phyloP scores from a whole-genome alignment of 2,888 invertebrate genomes.

The Phymatocera aterrima region DNA sequence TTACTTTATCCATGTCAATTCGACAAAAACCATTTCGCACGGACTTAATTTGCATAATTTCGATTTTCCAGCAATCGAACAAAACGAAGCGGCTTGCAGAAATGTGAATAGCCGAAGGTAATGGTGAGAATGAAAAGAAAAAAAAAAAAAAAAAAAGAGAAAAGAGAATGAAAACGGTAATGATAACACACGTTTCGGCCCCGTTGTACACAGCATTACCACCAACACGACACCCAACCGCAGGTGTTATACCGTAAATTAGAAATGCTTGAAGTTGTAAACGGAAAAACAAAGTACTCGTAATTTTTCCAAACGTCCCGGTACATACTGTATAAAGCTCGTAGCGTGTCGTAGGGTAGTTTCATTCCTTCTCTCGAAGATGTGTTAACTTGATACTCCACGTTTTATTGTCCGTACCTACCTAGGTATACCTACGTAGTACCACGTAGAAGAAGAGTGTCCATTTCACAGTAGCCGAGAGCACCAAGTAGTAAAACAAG shows the following conservation, averaged over 20 bases:
- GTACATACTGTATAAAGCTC: background rate
- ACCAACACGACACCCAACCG: background rate
- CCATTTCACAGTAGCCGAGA: slow-evolving; percentile 25
- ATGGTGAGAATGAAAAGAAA: background rate
- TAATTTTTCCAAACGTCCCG: slow-evolving; percentile 10
- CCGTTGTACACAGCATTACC: background rate
- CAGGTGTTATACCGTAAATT: slow-evolving; percentile 4
- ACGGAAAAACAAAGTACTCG: slow-evolving; percentile 9
- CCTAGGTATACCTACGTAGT: background rate
- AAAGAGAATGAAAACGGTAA: background rate
- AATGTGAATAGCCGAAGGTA: no score
- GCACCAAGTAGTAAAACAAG: background rate
- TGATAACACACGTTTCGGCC: no score
- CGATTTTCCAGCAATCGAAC: background rate
- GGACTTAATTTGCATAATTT: background rate
- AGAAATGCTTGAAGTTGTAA: slow-evolving; percentile 11
- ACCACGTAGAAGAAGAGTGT: background rate
- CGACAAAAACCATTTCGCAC: background rate
- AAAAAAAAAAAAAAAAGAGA: background rate
- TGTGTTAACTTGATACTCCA: slow-evolving; percentile 32
- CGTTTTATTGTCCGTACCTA: slow-evolving; percentile 15
- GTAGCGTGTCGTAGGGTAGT: slow-evolving; percentile 23
- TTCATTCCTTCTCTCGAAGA: slow-evolving; percentile 9
- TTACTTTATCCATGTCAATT: background rate
- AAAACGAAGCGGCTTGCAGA: background rate